phyloP scores from a whole-genome alignment of 2,888 invertebrate species.

The Steinernema carpocapsae region DNA sequence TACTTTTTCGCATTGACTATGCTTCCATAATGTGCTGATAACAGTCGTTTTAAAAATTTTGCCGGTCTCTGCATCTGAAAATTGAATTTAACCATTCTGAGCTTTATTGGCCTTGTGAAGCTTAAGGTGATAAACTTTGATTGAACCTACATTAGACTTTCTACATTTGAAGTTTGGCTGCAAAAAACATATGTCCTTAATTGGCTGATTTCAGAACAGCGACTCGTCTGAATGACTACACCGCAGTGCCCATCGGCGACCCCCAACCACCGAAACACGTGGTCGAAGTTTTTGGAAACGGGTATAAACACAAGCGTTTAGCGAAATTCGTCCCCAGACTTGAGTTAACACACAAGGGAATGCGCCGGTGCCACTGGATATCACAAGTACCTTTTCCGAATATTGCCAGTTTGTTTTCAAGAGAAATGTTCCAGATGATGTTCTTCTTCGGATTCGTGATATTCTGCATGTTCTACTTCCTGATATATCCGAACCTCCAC shows the following conservation, averaged over 20 bases:
- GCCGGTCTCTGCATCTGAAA: no score
- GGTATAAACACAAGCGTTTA: slow-evolving; percentile 34
- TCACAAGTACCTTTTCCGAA: slow-evolving; percentile 52
- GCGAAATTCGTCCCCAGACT: slow-evolving; percentile 42
- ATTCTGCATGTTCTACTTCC: slow-evolving; percentile 62
- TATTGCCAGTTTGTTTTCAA: not conserved
- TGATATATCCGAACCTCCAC: slow-evolving; percentile 63
- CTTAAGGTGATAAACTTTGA: no score
- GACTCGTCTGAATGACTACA: slow-evolving; percentile 40
- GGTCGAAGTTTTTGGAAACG: slow-evolving; percentile 38
- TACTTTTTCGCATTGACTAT: no score
- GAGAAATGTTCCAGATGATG: slow-evolving; percentile 49
- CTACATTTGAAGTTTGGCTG: no score
- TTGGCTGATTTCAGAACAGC: slow-evolving; percentile 19
- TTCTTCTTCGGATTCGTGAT: slow-evolving; percentile 62
- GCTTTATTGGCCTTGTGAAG: no score
- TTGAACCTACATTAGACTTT: no score
- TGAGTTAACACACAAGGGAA: slow-evolving; percentile 49
- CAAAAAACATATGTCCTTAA: no score
- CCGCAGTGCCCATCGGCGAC: slow-evolving; percentile 44
- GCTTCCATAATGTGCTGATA: no score
- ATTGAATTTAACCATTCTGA: no score
- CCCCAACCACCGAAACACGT: slow-evolving; percentile 15
- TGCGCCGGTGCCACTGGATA: slow-evolving; percentile 63
- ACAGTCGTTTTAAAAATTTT: no score